Evolutionary conservation across 2,888 invertebrate species (phyloP).

Genomic region (Callyntrura guangdongensis): DNA sequence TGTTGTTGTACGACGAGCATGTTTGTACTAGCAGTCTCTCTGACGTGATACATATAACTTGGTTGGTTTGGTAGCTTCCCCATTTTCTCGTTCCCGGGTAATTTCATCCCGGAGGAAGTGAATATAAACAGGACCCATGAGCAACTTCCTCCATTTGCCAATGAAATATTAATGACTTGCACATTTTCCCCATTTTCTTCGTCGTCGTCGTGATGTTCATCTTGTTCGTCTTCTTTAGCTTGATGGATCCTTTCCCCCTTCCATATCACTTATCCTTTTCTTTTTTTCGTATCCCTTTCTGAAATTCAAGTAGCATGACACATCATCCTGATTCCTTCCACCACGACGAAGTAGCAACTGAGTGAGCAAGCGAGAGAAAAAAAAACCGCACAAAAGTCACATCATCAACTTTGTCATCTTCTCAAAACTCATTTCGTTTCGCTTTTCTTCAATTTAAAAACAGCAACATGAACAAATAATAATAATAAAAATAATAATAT

Average conservation of each 20-base stretch:
- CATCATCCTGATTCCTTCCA: slow-evolving; percentile 41
- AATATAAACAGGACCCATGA: slow-evolving; percentile 76
- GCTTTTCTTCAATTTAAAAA: slow-evolving; percentile 52
- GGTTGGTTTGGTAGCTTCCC: not conserved
- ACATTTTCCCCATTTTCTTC: slow-evolving; percentile 78
- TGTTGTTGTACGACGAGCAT: slow-evolving; percentile 25
- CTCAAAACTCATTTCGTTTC: slow-evolving; percentile 54
- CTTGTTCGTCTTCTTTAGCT: slow-evolving; percentile 14
- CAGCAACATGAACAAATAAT: slow-evolving; percentile 32
- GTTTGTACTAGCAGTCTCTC: not conserved
- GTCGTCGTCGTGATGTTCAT: not conserved
- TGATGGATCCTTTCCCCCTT: slow-evolving; percentile 32
- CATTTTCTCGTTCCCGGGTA: slow-evolving; percentile 69
- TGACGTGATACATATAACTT: not conserved
- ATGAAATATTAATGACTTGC: slow-evolving; percentile 84
- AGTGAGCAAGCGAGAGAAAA: not conserved
- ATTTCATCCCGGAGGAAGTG: slow-evolving; percentile 76
- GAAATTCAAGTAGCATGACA: slow-evolving; percentile 76
- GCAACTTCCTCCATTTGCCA: slow-evolving; percentile 80
- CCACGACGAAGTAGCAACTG: not conserved
- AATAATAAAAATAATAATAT: not conserved
- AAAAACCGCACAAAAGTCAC: slow-evolving; percentile 65
- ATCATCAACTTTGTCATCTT: slow-evolving; percentile 77
- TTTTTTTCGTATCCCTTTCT: slow-evolving; percentile 31
- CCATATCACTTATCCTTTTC: not conserved